Base-by-base conservation (phyloP, 1,140 invertebrate species). In the Drosophila santomea region DNA sequence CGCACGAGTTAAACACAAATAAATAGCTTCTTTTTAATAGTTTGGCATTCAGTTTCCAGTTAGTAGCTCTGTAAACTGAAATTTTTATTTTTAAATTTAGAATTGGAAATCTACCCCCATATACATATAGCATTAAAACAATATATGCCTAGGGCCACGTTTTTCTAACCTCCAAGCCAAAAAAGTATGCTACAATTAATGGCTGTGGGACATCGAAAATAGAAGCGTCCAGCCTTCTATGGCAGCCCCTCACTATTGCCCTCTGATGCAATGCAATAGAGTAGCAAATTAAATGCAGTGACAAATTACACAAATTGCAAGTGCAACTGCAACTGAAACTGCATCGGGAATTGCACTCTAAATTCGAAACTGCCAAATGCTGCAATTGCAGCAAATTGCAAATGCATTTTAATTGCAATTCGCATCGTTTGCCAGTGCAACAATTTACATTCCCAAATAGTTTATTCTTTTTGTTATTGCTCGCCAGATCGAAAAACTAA, bases 371-470 rank as follows among this genome's bases (percentile, higher is more conserved):
- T 67, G 57, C 52, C 58, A 56, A 68, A 72, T 72, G 61, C 59
- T 52, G 56, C 74, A 64, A 63, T 69, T 69, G 64, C 61, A 86
- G 67, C 74, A 86, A 88, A 86, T 76, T 69, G 63, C 62, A 76
- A 86, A 86, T 82, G 82, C 75, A 81, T 86, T 88, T 86, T 76
- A 88, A 85, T 81, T 85, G 74, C 78, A 78, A 75, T 75, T 81
- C 74, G 58, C 63, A 66, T 64, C 44, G 50, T 56, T 76, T 52
- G 64, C 47, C 35, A 35, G 15, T 17, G 39, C 44, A 59, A 54
- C 25, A 44, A 39, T 86, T 85, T 86, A 60, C 74, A 77, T 85
- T 75, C 43, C 51, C 69, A 69, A 76, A 41, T 59, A 39, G 17
- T 58, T 58, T 61, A 2, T 17, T 76, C 73, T 50, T 50, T 38